Base-by-base conservation (phyloP, 2,113 vertebrate species). In the Leptobrachium ailaonicum region DNA sequence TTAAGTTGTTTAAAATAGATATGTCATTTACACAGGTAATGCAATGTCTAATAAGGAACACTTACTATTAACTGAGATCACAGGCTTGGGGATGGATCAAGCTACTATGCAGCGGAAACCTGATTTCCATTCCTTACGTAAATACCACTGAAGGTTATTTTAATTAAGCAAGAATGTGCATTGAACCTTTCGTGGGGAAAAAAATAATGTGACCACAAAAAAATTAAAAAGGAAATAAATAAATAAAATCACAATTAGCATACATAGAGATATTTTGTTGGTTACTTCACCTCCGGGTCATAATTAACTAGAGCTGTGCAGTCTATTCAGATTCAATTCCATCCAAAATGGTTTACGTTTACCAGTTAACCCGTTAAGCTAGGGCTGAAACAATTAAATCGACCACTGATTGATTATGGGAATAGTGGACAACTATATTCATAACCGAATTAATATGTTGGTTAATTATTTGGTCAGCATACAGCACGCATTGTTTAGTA, bases 111-210 rank as follows among this genome's bases (percentile, higher is more conserved):
- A 79, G 77, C 66, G 66, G 44, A 62, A 80, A 47, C 12, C 70
- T 66, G 54, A 71, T 66, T 80, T 66, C 47, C 7, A 54, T 71
- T 6, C 63, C 62, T 32, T 50, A 54, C 62, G 77, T 80, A 80
- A 80, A 80, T 80, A 80, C 66, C 78, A 80, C 63, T 60, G 50
- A 73, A 73, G 71, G 71, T 80, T 80, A 80, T 73, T 80, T 80
- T 80, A 80, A 80, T 80, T 80, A 80, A 58, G 70, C 71, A 73
- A 53, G 71, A 80, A 32, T 73, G 50, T 66, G 63, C 63, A 69
- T 50, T 8, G 8, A 75, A 69, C 64, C 72, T 81, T 74, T 42
- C 20, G 20, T 32, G 20, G 20, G 20, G 53, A 80, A 53, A 69
- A 80, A 80, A 74, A 74, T 44, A 60, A 68, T 68, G 64, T 60